Percentiles rank a stretch among this genome's conserved stretches.
Evolutionary conservation across 2,113 vertebrate genomes (phyloP).

Genomic region (Leucoraja erinaceus): DNA sequence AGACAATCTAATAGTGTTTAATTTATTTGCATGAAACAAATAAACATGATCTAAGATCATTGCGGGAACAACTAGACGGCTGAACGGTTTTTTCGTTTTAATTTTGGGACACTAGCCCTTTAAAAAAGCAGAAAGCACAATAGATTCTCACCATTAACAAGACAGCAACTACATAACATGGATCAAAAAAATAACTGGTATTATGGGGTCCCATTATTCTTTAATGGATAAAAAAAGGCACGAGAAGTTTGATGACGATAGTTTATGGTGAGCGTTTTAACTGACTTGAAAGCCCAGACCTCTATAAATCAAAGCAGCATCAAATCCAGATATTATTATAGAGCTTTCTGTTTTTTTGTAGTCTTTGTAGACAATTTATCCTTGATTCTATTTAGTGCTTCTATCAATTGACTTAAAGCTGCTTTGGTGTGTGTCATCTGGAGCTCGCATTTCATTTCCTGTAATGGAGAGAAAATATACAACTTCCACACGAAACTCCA

Average conservation of each 20-base stretch:
- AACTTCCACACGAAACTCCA: neutral
- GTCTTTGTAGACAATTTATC: neutral
- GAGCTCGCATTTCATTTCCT: neutral
- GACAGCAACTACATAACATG: slow-evolving; percentile 17
- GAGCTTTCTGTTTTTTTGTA: neutral
- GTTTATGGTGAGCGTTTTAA: neutral
- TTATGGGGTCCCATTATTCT: slow-evolving; percentile 1
- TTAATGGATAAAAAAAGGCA: neutral
- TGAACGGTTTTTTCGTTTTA: neutral
- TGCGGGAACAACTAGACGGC: neutral
- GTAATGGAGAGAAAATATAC: neutral
- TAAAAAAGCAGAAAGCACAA: neutral
- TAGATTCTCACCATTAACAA: neutral
- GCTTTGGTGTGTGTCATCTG: neutral
- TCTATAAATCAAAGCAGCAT: neutral
- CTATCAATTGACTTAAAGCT: neutral
- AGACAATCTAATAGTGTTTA: neutral
- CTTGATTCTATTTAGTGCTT: neutral
- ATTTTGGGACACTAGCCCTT: neutral
- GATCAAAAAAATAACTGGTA: neutral
- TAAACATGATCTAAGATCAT: neutral
- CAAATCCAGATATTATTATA: neutral
- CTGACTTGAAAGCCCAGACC: neutral
- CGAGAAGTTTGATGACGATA: slow-evolving; percentile 5
- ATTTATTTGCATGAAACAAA: neutral